phyloP scores from a whole-genome alignment of 2,797 vertebrate genomes.

The Epinephelus malabaricus region DNA sequence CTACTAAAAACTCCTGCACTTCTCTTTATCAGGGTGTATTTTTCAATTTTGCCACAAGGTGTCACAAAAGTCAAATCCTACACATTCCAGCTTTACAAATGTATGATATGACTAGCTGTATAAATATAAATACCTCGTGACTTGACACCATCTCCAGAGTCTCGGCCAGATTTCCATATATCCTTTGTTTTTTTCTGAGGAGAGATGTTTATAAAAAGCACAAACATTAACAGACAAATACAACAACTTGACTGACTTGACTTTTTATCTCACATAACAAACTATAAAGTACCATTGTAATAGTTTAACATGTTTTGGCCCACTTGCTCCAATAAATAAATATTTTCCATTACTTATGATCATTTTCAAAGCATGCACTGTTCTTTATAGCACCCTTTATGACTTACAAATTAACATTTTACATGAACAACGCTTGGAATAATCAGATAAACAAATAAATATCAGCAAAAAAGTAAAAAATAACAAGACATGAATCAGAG shows the following conservation, averaged over 20 bases:
- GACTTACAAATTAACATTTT: not conserved
- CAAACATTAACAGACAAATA: not conserved
- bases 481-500: not conserved
- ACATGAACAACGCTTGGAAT: not conserved
- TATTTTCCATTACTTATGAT: not conserved
- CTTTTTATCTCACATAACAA: not conserved
- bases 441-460: not conserved
- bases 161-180: constrained; percentile 1
- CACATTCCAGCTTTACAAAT: not conserved
- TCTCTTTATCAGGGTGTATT: not conserved
- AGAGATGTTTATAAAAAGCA: not conserved
- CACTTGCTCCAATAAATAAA: not conserved
- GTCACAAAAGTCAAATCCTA: not conserved
- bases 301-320: not conserved
- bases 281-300: not conserved
- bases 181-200: constrained; percentile 17
- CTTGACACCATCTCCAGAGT: constrained; percentile 47
- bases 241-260: too few species aligned
- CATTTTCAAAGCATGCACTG: not conserved
- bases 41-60: not conserved
- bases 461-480: constrained; percentile 34
- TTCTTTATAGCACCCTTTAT: not conserved
- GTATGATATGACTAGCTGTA: not conserved
- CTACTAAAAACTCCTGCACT: not conserved
- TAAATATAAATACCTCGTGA: constrained; percentile 21